Evolutionary conservation across 2,113 vertebrate genomes (phyloP), one percentile per base, ranked within the genome.

Genomic region (Anhinga anhinga): DNA sequence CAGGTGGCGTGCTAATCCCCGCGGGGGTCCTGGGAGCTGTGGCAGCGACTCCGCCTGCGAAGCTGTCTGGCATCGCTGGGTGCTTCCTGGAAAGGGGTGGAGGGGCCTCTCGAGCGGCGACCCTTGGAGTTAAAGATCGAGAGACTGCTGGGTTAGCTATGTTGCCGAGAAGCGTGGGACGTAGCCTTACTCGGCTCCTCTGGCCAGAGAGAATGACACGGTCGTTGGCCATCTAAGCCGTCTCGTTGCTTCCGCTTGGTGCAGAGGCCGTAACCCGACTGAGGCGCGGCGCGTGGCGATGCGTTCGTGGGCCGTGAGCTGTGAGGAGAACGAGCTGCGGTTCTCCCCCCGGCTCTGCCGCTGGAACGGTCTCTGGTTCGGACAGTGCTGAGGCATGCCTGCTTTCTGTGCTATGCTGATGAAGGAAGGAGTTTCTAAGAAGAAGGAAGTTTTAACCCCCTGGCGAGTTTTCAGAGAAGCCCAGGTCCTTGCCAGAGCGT

Each of bases 121-220:
- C 74, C 20, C 40, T 76, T 26, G 4, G 59, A 38, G 45, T 40
- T 79, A 45, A 79, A 47, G 40, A 26, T 59, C 0, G 1, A 92
- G 47, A 66, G 82, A 40, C 36, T 47, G 1, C 56, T 1, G 10
- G 13, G 34, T 76, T 69, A 40, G 49, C 66, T 58, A 3, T 1
- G 0, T 67, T 59, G 21, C 58, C 0, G 0, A 55, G 67, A 80
- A 65, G 25, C 0, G 4, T 5, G 44, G 52, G 34, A 17, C 11
- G 29, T 42, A 71, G 58, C 30, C 52, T 82, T 1, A 0, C 45
- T 62, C 7, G 1, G 18, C 29, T 88, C 15, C 62, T 17, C 6
- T 21, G 5, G 45, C 1, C 3, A 56, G 58, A 45, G 38, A 61
- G 22, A 29, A 19, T 1, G 29, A 42, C 1, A 3, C 1, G 1